phyloP scores from a whole-genome alignment of 2,888 invertebrate species.

The Dascillus cervinus region DNA sequence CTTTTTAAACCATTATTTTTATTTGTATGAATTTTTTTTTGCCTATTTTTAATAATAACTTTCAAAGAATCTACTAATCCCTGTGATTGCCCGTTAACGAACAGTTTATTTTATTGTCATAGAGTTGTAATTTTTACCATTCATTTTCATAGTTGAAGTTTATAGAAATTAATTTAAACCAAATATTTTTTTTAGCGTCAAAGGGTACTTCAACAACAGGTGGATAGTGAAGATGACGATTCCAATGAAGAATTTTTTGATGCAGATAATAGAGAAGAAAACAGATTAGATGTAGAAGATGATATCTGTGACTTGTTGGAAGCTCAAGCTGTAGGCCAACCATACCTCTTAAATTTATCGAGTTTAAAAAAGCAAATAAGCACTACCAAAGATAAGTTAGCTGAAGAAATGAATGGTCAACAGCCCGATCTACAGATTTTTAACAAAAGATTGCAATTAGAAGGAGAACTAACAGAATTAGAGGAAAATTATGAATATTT shows the following conservation, averaged over 20 bases:
- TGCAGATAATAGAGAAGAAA: conserved; percentile 7
- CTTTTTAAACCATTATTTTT: too few species aligned
- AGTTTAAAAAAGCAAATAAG: neutral
- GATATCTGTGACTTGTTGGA: conserved; percentile 4
- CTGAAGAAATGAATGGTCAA: conserved; percentile 3
- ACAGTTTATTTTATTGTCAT: too few species aligned
- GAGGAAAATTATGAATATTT: conserved; percentile 34
- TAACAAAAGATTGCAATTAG: conserved; percentile 26
- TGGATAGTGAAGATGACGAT: conserved; percentile 1
- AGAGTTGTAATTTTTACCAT: too few species aligned
- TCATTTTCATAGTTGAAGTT: too few species aligned
- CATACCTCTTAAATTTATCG: neutral
- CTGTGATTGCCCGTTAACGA: too few species aligned
- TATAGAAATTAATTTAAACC: too few species aligned
- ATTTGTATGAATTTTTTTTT: too few species aligned
- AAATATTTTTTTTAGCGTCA: too few species aligned
- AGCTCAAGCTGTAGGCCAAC: neutral
- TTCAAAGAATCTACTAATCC: too few species aligned
- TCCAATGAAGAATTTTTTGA: conserved; percentile 10
- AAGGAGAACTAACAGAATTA: conserved; percentile 26
- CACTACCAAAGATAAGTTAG: neutral
- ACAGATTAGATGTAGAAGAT: conserved; percentile 6
- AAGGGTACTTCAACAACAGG: too few species aligned
- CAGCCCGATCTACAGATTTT: conserved; percentile 1
- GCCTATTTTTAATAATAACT: too few species aligned